These are phyloP conservation scores for Dallia pectoralis DNA, from an alignment of 2,797 vertebrate species.

Conservation along the genomic window DNA sequence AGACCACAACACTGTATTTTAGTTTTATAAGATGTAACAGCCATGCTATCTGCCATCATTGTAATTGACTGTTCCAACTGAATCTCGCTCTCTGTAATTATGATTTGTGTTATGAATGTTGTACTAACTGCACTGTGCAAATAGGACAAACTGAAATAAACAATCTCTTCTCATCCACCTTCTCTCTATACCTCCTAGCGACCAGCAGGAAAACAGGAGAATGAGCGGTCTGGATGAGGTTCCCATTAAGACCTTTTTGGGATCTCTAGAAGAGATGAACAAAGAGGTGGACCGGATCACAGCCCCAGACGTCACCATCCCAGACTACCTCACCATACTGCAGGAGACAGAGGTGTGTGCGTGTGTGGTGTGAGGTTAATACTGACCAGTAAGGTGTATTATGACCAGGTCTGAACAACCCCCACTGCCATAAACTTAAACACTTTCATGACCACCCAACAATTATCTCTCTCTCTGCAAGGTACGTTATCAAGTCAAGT, in stretches of 20 bases:
- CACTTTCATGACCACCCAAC: no score
- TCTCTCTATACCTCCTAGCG: not conserved
- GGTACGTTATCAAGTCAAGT: no score
- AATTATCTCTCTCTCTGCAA: no score
- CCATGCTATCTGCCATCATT: no score
- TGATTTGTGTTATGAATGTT: no score
- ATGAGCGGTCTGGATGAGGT: conserved; percentile 81
- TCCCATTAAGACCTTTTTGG: conserved; percentile 76
- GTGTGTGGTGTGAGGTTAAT: not conserved
- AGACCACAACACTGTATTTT: not conserved
- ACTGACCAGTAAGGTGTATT: not conserved
- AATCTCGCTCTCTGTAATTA: not conserved
- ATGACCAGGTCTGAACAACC: no score
- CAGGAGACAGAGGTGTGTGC: conserved; percentile 70
- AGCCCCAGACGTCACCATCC: conserved; percentile 60
- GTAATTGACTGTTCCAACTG: not conserved
- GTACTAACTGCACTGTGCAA: no score
- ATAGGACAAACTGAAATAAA: no score
- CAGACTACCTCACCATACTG: conserved; percentile 77
- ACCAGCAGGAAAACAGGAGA: conserved; percentile 26
- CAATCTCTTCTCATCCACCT: not conserved
- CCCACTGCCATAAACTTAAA: no score
- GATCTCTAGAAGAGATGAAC: conserved; percentile 43
- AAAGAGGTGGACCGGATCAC: conserved; percentile 43
- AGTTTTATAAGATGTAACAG: not conserved